These are phyloP conservation scores for Cosmia trapezina DNA, from an alignment of 2,888 invertebrate genomes.

Conservation along the genomic window DNA sequence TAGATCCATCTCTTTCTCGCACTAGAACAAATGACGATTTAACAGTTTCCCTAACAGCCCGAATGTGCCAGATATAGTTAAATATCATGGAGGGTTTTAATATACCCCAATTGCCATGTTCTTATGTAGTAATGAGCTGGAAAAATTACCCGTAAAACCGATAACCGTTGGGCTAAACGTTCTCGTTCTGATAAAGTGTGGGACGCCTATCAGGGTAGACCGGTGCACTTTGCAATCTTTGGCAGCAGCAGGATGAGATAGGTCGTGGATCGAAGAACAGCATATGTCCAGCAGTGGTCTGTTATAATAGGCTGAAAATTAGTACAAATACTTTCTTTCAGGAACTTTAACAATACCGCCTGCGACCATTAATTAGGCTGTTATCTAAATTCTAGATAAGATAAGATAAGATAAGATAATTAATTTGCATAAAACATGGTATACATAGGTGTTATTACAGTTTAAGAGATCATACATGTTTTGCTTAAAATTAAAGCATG, in stretches of 20 bases:
- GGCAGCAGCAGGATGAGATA: too few species aligned
- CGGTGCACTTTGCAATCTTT: neutral
- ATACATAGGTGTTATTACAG: too few species aligned
- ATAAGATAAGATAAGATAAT: too few species aligned
- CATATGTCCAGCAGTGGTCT: neutral
- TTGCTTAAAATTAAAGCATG: too few species aligned
- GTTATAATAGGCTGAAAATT: neutral
- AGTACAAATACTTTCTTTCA: neutral
- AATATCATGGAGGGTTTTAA: neutral
- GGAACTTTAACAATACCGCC: neutral
- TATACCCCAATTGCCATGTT: neutral
- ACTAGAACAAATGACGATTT: neutral
- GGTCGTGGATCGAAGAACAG: neutral
- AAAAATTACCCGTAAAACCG: neutral
- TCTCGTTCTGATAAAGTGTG: neutral
- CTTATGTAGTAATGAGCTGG: neutral
- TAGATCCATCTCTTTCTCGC: neutral
- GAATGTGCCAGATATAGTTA: neutral
- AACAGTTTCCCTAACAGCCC: neutral
- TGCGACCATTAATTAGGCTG: neutral
- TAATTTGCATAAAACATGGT: too few species aligned
- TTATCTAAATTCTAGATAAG: neutral
- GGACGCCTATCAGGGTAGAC: neutral
- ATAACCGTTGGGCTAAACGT: slow-evolving; percentile 1
- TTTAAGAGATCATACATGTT: too few species aligned